Conservation (phyloP, 1,140 invertebrate species). For the Drosophila sproati region DNA sequence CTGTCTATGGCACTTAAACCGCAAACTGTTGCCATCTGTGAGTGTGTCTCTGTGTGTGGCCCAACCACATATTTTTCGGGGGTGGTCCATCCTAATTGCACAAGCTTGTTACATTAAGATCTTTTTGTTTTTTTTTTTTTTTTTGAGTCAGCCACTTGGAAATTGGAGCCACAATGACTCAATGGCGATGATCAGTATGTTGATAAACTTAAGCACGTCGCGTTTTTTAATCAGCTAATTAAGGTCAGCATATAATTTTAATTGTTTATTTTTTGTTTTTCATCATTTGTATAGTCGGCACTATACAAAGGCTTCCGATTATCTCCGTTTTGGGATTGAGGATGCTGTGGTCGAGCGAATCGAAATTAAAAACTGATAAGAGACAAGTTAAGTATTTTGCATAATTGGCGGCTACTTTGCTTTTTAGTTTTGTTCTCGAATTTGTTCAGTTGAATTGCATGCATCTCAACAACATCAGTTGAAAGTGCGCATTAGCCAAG, state of each 20-base stretch:
- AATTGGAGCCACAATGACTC: conserved; percentile 32
- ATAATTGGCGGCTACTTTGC: conserved; percentile 79
- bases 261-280: conserved; percentile 52
- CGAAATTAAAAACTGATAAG: conserved; percentile 61
- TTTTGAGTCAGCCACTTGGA: conserved; percentile 31
- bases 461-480: conserved; percentile 15
- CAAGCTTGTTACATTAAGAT: conserved; percentile 43
- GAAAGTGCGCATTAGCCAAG: conserved; percentile 16
- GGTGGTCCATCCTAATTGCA: conserved; percentile 60
- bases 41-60: conserved; percentile 59
- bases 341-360: conserved; percentile 28
- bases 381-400: conserved; percentile 55
- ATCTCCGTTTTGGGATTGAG: conserved; percentile 2
- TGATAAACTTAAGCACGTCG: conserved; percentile 17
- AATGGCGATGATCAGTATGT: conserved; percentile 1
- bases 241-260: conserved; percentile 74
- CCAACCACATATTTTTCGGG: conserved; percentile 42
- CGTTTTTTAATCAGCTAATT: conserved; percentile 72
- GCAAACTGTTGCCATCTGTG: conserved; percentile 15
- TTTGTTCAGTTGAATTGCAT: conserved; percentile 48
- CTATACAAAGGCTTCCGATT: conserved; percentile 56
- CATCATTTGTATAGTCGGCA: conserved; percentile 58
- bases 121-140: neutral
- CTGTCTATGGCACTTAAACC: conserved; percentile 39
- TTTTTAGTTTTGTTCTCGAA: conserved; percentile 58